Evolutionary conservation across 2,113 vertebrate species (phyloP), one percentile per base, ranked within the genome.

Genomic region (Phaetusa simplex): DNA sequence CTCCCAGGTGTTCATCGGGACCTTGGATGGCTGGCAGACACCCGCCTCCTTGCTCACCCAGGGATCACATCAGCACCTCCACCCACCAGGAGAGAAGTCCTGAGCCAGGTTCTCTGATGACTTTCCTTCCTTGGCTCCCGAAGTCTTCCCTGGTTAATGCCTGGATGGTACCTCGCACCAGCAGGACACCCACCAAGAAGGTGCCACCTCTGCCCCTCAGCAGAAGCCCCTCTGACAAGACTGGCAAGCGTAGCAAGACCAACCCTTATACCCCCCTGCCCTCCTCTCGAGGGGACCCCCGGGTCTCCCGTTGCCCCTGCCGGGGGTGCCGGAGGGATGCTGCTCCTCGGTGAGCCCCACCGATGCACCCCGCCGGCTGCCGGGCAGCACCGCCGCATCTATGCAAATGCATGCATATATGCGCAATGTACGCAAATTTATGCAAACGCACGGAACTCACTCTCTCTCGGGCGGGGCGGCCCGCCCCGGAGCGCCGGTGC

Each of bases 181-280:
- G 15, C 52, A 67, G 58, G 15, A 65, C 21, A 11, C 13, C 36
- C 59, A 32, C 15, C 26, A 11, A 21, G 34, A 42, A 79, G 14
- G 9, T n/a, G 65, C 14, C 42, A 7, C 9, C 56, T 64, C 52
- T 47, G 56, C 24, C 26, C 42, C 34, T 49, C 21, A 40, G 56
- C 14, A 6, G 61, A 88, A 59, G 26, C 21, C 24, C 47, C 61
- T 85, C 55, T 79, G 62, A 53, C 53, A n/a, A 26, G 36, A 55
- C 26, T 1, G 1, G 43, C 76, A 56, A 29, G 21, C 2, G 0
- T 0, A n/a, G 24, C 42, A 42, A 53, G 26, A 69, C 9, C 49
- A 45, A 6, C 17, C 2, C 17, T 45, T 23, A 14, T 0, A 4
- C 11, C 27, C 18, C 47, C 8, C 5, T 14, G 38, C 47, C 27